Evolutionary conservation across 1,140 invertebrate genomes (phyloP).

Genomic region (Daktulosphaira vitifoliae): DNA sequence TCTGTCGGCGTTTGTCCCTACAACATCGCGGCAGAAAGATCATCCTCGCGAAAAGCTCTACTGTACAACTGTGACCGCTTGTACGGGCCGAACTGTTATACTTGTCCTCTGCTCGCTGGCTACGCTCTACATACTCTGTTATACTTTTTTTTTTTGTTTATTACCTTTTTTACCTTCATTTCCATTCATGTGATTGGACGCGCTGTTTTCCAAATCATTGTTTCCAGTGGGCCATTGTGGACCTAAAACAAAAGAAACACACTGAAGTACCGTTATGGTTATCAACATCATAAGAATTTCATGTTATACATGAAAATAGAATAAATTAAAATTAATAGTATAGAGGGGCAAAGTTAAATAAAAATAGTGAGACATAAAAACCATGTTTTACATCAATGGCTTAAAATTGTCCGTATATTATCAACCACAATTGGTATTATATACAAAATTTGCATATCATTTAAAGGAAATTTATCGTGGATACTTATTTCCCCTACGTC

Average conservation of each 20-base stretch:
- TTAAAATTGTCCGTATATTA: too few relatives aligned
- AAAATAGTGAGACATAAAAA: too few relatives aligned
- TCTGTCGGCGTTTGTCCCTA: constrained; percentile 23
- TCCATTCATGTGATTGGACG: constrained; percentile 20
- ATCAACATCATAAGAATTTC: too few relatives aligned
- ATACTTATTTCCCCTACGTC: too few relatives aligned
- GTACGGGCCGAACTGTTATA: neutral
- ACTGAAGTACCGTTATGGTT: neutral
- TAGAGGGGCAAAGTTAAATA: too few relatives aligned
- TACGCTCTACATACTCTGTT: too few relatives aligned
- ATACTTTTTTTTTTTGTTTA: neutral
- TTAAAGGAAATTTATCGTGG: too few relatives aligned
- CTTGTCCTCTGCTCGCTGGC: neutral
- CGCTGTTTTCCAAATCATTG: constrained; percentile 23
- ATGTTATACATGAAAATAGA: too few relatives aligned
- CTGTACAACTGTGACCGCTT: neutral
- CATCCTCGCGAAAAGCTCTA: neutral
- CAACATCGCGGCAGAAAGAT: neutral
- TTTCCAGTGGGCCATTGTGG: constrained; percentile 21
- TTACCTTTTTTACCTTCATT: constrained; percentile 26
- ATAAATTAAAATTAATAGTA: too few relatives aligned
- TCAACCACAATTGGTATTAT: too few relatives aligned
- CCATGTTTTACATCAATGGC: too few relatives aligned
- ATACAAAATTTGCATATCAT: too few relatives aligned
- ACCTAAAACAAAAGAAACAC: constrained; percentile 23